Conservation (phyloP, 2,888 invertebrate genomes). For the Cataglyphis rosenhaueri region DNA sequence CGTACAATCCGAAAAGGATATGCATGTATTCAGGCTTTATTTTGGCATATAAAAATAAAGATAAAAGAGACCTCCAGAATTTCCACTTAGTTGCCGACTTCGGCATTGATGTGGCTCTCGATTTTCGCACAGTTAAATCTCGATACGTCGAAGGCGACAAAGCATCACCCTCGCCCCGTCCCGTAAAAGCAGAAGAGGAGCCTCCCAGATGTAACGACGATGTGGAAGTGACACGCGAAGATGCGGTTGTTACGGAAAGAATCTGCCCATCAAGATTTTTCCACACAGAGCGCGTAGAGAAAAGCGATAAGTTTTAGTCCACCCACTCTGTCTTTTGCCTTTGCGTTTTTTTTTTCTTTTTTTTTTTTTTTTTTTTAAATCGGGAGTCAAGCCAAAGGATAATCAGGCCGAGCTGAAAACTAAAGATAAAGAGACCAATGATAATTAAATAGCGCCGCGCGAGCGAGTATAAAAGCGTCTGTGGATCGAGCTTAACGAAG, state of each 20-base stretch:
- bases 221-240: conserved; percentile 44
- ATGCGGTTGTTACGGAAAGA: conserved; percentile 57
- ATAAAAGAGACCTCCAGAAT: conserved; percentile 81
- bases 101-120: conserved; percentile 77
- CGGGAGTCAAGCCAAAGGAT: conserved; percentile 61
- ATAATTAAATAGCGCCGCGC: conserved; percentile 35
- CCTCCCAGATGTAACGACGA: conserved; percentile 57
- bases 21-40: background rate
- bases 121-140: conserved; percentile 61
- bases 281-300: conserved; percentile 38
- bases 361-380: conserved; percentile 47
- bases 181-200: conserved; percentile 57
- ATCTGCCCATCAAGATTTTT: conserved; percentile 48
- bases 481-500: conserved; percentile 20
- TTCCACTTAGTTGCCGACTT: conserved; percentile 80
- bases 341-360: background rate
- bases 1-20: background rate
- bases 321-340: background rate
- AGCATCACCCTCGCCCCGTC: conserved; percentile 65
- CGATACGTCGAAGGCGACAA: conserved; percentile 61
- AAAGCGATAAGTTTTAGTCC: conserved; percentile 43
- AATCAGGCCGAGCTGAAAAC: conserved; percentile 71
- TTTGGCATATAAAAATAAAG: conserved; percentile 49
- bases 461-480: conserved; percentile 23
- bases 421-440: conserved; percentile 70